Conservation (phyloP, 2,797 vertebrate species). For the Philypnodon macrostomus region DNA sequence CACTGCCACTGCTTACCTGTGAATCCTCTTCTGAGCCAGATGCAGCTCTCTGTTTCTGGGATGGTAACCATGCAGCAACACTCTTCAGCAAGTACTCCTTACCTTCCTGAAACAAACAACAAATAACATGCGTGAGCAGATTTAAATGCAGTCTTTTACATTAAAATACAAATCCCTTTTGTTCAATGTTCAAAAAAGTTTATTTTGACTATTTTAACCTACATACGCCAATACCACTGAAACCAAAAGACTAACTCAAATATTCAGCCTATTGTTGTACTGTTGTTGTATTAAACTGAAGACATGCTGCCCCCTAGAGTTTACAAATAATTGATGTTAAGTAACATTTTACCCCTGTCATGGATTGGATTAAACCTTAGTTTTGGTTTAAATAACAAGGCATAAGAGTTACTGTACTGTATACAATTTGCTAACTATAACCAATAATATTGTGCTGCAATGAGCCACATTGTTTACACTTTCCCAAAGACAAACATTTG, state of each 20-base stretch:
- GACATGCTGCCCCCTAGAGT: conserved; percentile 62
- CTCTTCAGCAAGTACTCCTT: conserved; percentile 80
- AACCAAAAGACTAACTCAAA: too few relatives aligned
- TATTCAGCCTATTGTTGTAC: not conserved
- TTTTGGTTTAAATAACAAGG: too few relatives aligned
- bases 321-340: conserved; percentile 35
- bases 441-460: too few relatives aligned
- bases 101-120: conserved; percentile 70
- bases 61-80: conserved; percentile 76
- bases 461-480: too few relatives aligned
- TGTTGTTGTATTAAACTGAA: conserved; percentile 25
- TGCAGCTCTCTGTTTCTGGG: conserved; percentile 57
- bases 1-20: conserved; percentile 60
- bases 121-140: conserved; percentile 5
- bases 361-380: not conserved
- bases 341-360: not conserved
- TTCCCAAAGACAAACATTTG: too few relatives aligned
- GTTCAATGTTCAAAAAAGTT: not conserved
- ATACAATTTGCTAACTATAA: too few relatives aligned
- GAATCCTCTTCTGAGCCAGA: conserved; percentile 51
- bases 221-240: too few relatives aligned
- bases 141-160: not conserved
- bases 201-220: conserved; percentile 1
- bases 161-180: conserved; percentile 2
- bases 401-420: too few relatives aligned